Evolutionary conservation across 2,113 vertebrate genomes (phyloP).

Genomic region (Microtus richardsoni): DNA sequence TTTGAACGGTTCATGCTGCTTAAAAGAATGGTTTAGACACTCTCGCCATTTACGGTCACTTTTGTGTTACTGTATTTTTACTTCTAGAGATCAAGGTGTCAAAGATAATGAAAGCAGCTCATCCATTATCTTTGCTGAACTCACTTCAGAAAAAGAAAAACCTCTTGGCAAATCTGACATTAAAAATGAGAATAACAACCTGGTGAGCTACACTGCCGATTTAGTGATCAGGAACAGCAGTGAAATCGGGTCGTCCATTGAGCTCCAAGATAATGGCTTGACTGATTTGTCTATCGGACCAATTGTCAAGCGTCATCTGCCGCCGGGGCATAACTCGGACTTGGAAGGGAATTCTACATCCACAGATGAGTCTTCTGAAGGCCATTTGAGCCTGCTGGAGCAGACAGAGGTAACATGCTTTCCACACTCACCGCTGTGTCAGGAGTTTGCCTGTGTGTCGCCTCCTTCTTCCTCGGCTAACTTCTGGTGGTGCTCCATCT

Average conservation of each 20-base stretch:
- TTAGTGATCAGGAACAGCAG: conserved; percentile 37
- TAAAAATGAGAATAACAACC: conserved; percentile 61
- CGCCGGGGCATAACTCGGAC: not conserved
- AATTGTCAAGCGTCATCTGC: not conserved
- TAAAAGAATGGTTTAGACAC: not conserved
- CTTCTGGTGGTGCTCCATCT: rapidly evolving
- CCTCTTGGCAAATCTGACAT: not conserved
- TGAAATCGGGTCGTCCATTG: conserved; percentile 28
- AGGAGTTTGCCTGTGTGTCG: not conserved
- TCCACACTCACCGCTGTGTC: not conserved
- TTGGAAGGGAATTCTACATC: conserved; percentile 57
- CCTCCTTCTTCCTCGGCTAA: not conserved
- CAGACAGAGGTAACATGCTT: conserved; percentile 83
- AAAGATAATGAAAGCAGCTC: conserved; percentile 86
- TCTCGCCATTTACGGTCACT: conserved; percentile 37
- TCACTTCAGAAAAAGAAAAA: conserved; percentile 77
- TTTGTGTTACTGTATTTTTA: conserved; percentile 44
- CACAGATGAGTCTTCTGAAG: conserved; percentile 74
- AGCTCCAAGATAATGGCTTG: conserved; percentile 43
- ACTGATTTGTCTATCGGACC: conserved; percentile 52
- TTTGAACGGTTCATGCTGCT: not conserved
- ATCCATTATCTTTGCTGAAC: conserved; percentile 93
- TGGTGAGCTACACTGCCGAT: conserved; percentile 66
- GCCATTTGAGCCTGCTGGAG: conserved; percentile 75
- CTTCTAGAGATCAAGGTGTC: conserved; percentile 68